Evolutionary conservation across 1,140 invertebrate genomes (phyloP).

Genomic region (Thaumatotibia leucotreta): DNA sequence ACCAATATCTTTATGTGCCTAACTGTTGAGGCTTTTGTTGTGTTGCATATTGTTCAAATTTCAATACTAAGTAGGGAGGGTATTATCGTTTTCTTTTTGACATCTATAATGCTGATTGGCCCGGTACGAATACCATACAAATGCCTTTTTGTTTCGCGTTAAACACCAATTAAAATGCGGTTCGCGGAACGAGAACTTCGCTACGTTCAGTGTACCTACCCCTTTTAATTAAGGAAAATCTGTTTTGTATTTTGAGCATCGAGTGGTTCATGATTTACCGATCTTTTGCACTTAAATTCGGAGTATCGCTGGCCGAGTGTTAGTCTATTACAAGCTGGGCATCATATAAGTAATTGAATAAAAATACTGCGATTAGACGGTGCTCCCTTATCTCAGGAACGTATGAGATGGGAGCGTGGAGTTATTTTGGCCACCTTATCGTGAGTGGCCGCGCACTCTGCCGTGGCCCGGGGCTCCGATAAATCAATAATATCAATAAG

Average conservation of each 20-base stretch:
- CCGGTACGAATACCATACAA: no score
- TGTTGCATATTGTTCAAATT: no score
- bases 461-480: conserved; percentile 49
- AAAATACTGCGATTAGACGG: conserved; percentile 40
- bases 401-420: conserved; percentile 46
- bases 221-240: not conserved
- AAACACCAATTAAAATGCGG: not conserved
- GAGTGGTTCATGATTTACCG: not conserved
- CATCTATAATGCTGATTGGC: no score
- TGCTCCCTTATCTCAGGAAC: conserved; percentile 47
- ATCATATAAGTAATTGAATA: conserved; percentile 27
- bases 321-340: not conserved
- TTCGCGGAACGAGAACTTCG: no score
- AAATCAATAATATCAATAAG: conserved; percentile 63
- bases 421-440: conserved; percentile 71
- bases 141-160: no score
- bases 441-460: conserved; percentile 44
- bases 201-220: not conserved
- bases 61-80: no score
- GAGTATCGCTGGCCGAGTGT: not conserved
- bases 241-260: not conserved
- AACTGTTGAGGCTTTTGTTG: no score
- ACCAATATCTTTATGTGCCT: no score
- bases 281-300: not conserved
- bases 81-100: no score